These are phyloP conservation scores for Agraylea sexmaculata DNA, from an alignment of 1,140 invertebrate species.

Conservation along the genomic window DNA sequence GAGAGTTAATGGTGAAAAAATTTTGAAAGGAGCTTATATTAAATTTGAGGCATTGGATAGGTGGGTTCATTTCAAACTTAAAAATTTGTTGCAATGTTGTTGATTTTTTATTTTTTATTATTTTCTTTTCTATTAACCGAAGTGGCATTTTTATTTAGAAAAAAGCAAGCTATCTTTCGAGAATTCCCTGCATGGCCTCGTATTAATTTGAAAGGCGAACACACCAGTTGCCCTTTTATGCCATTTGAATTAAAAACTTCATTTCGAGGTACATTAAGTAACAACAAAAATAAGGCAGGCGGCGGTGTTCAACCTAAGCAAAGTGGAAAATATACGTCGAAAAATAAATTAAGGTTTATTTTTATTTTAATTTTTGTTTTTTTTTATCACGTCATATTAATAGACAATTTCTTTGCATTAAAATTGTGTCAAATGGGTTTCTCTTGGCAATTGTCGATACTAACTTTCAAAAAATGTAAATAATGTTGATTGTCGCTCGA, in stretches of 20 bases:
- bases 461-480: too few relatives aligned
- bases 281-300: too few relatives aligned
- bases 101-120: constrained; percentile 10
- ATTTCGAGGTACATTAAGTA: too few relatives aligned
- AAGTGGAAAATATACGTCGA: too few relatives aligned
- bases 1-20: constrained; percentile 24
- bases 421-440: too few relatives aligned
- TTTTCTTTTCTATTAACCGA: constrained; percentile 9
- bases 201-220: constrained; percentile 15
- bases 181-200: constrained; percentile 37
- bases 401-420: too few relatives aligned
- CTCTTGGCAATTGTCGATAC: too few relatives aligned
- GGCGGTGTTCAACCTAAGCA: constrained; percentile 14
- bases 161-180: constrained; percentile 34
- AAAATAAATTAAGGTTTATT: too few relatives aligned
- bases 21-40: constrained; percentile 34
- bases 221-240: constrained; percentile 16
- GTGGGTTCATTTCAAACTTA: constrained; percentile 23
- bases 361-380: too few relatives aligned
- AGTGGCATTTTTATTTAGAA: constrained; percentile 22
- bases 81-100: constrained; percentile 3
- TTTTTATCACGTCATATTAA: too few relatives aligned
- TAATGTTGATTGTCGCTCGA: too few relatives aligned
- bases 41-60: constrained; percentile 41
- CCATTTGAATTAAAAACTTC: constrained; percentile 7